phyloP scores from a whole-genome alignment of 2,113 vertebrate species.

The Catharus minimus region DNA sequence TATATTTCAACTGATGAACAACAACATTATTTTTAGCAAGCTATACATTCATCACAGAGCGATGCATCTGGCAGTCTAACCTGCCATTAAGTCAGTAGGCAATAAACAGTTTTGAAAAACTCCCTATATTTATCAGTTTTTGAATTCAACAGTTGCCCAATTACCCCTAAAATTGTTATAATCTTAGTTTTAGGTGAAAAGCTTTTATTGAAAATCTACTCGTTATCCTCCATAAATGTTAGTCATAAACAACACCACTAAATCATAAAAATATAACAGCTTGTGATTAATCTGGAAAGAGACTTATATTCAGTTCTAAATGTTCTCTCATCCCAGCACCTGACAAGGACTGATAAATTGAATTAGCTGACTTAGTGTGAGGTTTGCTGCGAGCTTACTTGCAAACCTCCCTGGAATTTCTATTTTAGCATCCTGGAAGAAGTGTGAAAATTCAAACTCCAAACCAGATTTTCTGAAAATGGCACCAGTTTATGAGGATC shows the following conservation, averaged over 20 bases:
- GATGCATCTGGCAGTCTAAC: slow-evolving; percentile 43
- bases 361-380: slow-evolving; percentile 20
- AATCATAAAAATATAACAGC: slow-evolving; percentile 51
- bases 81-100: slow-evolving; percentile 34
- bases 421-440: not conserved
- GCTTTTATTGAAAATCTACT: slow-evolving; percentile 25
- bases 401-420: not conserved
- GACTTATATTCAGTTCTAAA: slow-evolving; percentile 32
- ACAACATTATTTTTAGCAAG: not conserved
- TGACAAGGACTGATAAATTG: slow-evolving; percentile 2
- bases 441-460: not conserved
- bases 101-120: not conserved
- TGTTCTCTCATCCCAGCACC: slow-evolving; percentile 5
- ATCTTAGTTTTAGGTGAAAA: slow-evolving; percentile 45
- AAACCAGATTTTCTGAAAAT: not conserved
- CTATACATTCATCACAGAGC: not conserved
- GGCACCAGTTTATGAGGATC: not conserved
- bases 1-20: not conserved
- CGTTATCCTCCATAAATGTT: slow-evolving; percentile 36
- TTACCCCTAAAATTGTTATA: slow-evolving; percentile 48
- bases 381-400: not conserved
- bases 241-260: slow-evolving; percentile 38
- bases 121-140: slow-evolving; percentile 27
- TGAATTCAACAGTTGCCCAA: not conserved
- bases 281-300: slow-evolving; percentile 43